Conservation (phyloP, 92 coral and sea anemone species). For the Ricordea florida region DNA sequence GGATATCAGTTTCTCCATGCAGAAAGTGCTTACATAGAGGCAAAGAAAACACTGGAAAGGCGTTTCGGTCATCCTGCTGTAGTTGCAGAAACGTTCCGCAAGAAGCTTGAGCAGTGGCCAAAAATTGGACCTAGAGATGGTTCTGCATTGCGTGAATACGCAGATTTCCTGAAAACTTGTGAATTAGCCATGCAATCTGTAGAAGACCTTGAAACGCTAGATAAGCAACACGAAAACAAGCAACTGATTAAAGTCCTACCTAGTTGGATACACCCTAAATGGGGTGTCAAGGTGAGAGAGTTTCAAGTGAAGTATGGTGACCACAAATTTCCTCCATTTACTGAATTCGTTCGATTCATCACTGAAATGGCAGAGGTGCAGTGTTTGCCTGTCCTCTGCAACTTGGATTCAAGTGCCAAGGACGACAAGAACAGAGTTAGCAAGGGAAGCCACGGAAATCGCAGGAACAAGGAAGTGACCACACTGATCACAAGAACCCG, state of each 20-base stretch:
- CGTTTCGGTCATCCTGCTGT: conserved; percentile 64
- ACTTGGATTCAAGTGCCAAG: conserved; percentile 7
- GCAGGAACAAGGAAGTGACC: conserved; percentile 4
- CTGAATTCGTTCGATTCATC: conserved; percentile 51
- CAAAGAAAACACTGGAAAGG: conserved; percentile 38
- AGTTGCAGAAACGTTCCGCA: conserved; percentile 55
- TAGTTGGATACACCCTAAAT: conserved; percentile 62
- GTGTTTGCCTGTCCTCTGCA: conserved; percentile 57
- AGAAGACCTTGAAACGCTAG: conserved; percentile 56
- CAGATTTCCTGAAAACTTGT: conserved; percentile 56
- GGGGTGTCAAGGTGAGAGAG: conserved; percentile 55
- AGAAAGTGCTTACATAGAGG: conserved; percentile 35
- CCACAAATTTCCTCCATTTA: conserved; percentile 52
- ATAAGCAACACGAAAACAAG: conserved; percentile 49
- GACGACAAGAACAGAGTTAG: background rate
- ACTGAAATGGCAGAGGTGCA: conserved; percentile 46
- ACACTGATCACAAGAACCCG: conserved; percentile 13
- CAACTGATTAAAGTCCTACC: conserved; percentile 49
- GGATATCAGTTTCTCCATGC: conserved; percentile 59
- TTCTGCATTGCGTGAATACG: conserved; percentile 38
- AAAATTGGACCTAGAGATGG: conserved; percentile 54
- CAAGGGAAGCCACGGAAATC: conserved; percentile 4
- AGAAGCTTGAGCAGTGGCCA: conserved; percentile 50
- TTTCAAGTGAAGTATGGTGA: conserved; percentile 44
- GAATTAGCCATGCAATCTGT: conserved; percentile 49